Percentiles rank a stretch among this genome's conserved stretches.
These are phyloP conservation scores for Drosophila pseudotalamancana DNA, from an alignment of 2,888 invertebrate genomes.

Conservation along the genomic window DNA sequence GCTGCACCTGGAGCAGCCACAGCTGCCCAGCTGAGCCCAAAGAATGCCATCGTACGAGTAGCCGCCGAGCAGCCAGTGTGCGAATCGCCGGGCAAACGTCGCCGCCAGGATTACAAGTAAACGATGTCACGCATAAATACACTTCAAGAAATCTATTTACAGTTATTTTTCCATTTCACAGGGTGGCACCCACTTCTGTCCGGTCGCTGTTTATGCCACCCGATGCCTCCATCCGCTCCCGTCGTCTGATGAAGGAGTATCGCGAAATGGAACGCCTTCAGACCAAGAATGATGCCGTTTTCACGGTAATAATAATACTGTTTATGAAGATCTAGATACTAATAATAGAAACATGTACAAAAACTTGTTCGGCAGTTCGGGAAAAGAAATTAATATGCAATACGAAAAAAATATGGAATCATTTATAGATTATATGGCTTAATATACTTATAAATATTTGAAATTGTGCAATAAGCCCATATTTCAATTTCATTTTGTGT, in stretches of 20 bases:
- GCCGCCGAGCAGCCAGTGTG: conserved; percentile 60
- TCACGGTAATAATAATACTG: conserved; percentile 86
- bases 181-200: conserved; percentile 83
- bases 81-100: conserved; percentile 80
- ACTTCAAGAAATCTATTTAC: not conserved
- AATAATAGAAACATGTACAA: not conserved
- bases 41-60: conserved; percentile 60
- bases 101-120: conserved; percentile 80
- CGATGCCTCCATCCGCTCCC: conserved; percentile 88
- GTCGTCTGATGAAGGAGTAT: conserved; percentile 94
- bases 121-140: conserved; percentile 6
- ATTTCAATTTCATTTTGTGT: not conserved
- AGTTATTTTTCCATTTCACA: conserved; percentile 33
- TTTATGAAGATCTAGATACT: too few species aligned
- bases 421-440: too few species aligned
- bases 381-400: too few species aligned
- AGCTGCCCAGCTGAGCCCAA: conserved; percentile 32
- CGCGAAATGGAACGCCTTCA: conserved; percentile 91
- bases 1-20: conserved; percentile 19
- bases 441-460: too few species aligned
- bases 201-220: conserved; percentile 77
- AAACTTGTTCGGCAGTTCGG: too few species aligned
- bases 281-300: conserved; percentile 89
- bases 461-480: not conserved
- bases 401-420: too few species aligned